Conservation (phyloP, 2,797 vertebrate species). For the Pithecia hirsuta region DNA sequence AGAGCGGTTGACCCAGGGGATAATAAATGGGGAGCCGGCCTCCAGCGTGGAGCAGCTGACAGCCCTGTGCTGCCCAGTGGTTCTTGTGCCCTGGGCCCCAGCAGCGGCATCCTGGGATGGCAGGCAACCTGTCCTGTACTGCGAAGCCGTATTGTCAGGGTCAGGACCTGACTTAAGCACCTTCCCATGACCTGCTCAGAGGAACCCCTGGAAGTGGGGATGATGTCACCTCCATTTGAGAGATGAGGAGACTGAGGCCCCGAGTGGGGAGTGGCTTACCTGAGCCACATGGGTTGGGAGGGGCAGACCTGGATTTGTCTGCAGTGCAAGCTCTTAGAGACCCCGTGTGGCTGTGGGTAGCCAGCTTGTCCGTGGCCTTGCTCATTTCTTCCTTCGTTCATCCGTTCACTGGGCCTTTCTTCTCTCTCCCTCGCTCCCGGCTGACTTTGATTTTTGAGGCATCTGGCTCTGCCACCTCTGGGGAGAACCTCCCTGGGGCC, state of each 20-base stretch:
- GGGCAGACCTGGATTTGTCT: not conserved
- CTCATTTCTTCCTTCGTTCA: not conserved
- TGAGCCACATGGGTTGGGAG: accelerated
- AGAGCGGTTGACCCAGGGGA: no score
- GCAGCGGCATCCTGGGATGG: not conserved
- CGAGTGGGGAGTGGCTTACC: accelerated
- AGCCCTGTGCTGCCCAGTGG: not conserved
- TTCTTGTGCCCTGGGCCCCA: not conserved
- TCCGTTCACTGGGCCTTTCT: accelerated
- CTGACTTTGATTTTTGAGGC: no score
- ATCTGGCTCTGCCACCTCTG: accelerated
- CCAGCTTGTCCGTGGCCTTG: not conserved
- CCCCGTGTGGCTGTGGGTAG: accelerated
- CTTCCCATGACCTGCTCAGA: not conserved
- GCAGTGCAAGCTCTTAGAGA: not conserved
- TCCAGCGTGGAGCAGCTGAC: accelerated
- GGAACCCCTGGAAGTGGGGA: not conserved
- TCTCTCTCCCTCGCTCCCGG: not conserved
- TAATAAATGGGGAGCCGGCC: accelerated
- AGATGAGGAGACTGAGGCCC: not conserved
- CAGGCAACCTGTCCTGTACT: accelerated
- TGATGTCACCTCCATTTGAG: accelerated
- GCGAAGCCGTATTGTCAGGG: accelerated
- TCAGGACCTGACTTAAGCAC: not conserved
- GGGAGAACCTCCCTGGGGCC: not conserved